A percentile compares a stretch with the other conserved stretches of the same genome.
These are phyloP conservation scores for Hippopotamyrus pictus DNA, from an alignment of 2,797 vertebrate species.

Conservation along the genomic window DNA sequence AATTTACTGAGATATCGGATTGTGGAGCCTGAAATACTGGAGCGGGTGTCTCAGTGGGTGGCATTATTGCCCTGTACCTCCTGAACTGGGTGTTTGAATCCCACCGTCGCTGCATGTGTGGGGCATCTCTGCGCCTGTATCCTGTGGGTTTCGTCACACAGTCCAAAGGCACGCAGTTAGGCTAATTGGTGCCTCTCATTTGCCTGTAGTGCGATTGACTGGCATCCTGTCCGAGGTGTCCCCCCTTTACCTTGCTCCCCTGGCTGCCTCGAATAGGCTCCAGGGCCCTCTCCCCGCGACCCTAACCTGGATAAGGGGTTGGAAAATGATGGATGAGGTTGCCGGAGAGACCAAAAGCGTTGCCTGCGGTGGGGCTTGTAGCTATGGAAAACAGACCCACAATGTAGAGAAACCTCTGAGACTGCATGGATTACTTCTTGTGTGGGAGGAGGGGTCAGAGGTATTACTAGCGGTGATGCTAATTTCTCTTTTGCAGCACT, in stretches of 20 bases:
- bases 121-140: not conserved
- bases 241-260: not conserved
- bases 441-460: not conserved
- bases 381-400: not conserved
- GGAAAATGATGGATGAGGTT: not conserved
- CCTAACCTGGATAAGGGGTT: not conserved
- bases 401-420: not conserved
- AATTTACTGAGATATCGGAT: not conserved
- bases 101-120: not conserved
- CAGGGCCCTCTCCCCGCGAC: not conserved
- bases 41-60: not conserved
- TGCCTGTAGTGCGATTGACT: not conserved
- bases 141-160: not conserved
- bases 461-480: not conserved
- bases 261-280: not conserved
- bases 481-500: not conserved
- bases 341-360: not conserved
- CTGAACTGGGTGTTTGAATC: not conserved
- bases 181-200: not conserved
- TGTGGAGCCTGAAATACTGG: not conserved
- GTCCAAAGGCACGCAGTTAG: not conserved
- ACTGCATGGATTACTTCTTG: not conserved
- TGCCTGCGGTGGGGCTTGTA: not conserved
- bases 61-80: not conserved
- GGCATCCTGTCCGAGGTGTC: not conserved